Evolutionary conservation across 2,113 vertebrate genomes (phyloP), one percentile per base, ranked within the genome.

Genomic region (Turdus rufiventris): DNA sequence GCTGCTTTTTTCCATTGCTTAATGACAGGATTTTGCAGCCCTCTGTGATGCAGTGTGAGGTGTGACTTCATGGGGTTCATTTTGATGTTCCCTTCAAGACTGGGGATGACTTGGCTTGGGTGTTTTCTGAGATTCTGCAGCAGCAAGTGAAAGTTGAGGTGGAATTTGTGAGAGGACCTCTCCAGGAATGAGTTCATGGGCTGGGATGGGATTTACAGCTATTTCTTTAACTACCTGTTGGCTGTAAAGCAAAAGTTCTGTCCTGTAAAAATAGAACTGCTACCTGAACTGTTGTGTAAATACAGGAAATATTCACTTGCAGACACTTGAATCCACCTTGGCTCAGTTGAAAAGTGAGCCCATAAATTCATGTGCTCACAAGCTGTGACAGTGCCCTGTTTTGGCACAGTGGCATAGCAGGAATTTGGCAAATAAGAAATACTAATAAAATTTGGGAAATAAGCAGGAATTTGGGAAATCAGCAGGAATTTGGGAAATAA

Each of bases 1-100:
- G 88, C 54, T 93, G 33, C 40, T 91, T 93, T 38, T 95, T 97
- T 95, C 84, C 91, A 78, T 57, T 94, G 89, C 81, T 74, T 73
- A 71, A 61, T 78, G 84, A 29, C 62, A 94, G 58, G 50, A 73
- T 84, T 88, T 77, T 97, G 76, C 84, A 94, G 74, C 71, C 26
- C 43, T 73, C 12, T 77, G 77, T 72, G 87, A 51, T 71, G 66
- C 63, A 60, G 51, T 9, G 1, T 25, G 58, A 94, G 74, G 21
- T 95, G 77, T 77, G 77, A 81, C 85, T 89, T 45, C 54, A 18
- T 14, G 45, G 62, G 56, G 34, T 42, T 85, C 72, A 9, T 86
- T 84, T 26, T 57, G 43, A 31, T 94, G 57, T 24, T 72, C 74
- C 31, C 76, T 71, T 80, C 66, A 81, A 63, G 73, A 24, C 13